phyloP scores from a whole-genome alignment of 92 coral and sea anemone species.

The Heteractis magnifica region DNA sequence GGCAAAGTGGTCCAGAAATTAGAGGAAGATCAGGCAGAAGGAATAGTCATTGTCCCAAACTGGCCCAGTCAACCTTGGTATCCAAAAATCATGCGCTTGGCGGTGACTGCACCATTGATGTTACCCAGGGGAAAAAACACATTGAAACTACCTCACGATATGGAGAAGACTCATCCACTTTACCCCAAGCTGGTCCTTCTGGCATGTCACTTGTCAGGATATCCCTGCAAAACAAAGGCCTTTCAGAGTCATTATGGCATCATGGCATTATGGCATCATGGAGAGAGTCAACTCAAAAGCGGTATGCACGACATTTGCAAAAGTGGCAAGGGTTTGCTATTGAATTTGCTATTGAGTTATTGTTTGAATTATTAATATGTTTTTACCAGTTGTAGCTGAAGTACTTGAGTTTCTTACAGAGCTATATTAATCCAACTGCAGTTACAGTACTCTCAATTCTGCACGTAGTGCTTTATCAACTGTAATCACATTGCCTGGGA shows the following conservation, averaged over 20 bases:
- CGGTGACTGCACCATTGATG: no score
- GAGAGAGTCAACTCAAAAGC: conserved; percentile 37
- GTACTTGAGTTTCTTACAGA: conserved; percentile 34
- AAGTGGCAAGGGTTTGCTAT: conserved; percentile 44
- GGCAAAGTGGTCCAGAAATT: no score
- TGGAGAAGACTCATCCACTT: conserved; percentile 33
- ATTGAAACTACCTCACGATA: conserved; percentile 24
- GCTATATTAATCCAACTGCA: conserved; percentile 13
- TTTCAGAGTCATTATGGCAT: no score
- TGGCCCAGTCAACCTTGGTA: no score
- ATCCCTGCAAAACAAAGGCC: conserved; percentile 33
- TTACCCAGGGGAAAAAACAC: no score
- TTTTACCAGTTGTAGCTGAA: conserved; percentile 44
- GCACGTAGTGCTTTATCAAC: conserved; percentile 48
- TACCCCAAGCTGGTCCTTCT: conserved; percentile 41
- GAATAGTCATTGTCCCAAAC: no score
- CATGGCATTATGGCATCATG: no score
- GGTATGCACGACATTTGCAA: conserved; percentile 46
- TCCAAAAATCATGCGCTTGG: no score
- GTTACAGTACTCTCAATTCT: conserved; percentile 28
- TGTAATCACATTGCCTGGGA: background rate
- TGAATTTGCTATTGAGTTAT: no score
- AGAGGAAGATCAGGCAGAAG: no score
- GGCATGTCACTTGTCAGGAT: conserved; percentile 53
- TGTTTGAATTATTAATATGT: no score